A percentile compares a stretch with the other conserved stretches of the same genome.
phyloP scores from a whole-genome alignment of 1,140 invertebrate species.

The Polypedilum pembai region DNA sequence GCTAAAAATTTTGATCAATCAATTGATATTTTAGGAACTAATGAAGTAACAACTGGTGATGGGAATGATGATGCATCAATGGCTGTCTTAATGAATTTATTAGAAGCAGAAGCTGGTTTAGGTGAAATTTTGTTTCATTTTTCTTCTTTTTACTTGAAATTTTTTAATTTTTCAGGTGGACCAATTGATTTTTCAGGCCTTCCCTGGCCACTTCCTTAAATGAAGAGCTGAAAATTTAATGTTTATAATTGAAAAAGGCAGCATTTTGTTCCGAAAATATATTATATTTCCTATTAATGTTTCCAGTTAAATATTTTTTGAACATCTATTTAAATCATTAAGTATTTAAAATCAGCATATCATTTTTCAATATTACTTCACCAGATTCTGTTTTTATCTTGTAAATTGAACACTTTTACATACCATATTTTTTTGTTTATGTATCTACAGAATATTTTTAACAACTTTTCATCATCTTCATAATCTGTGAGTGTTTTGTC shows the following conservation, averaged over 20 bases:
- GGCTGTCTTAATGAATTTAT: slow-evolving; percentile 85
- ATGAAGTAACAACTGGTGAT: slow-evolving; percentile 49
- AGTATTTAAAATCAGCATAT: background rate
- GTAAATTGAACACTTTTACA: slow-evolving; percentile 12
- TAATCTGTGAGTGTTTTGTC: background rate
- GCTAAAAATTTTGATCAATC: background rate
- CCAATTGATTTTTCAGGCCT: slow-evolving; percentile 79
- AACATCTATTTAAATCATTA: slow-evolving; percentile 14
- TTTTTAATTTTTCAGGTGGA: slow-evolving; percentile 43
- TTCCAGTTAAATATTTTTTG: slow-evolving; percentile 8
- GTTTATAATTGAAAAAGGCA: background rate
- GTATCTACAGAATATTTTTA: background rate
- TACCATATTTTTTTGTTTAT: background rate
- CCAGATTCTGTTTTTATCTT: background rate
- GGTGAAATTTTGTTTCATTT: slow-evolving; percentile 33
- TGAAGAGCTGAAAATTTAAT: background rate
- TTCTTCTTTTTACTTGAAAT: background rate
- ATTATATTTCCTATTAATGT: slow-evolving; percentile 6
- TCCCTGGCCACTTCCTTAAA: slow-evolving; percentile 75
- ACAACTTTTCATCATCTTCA: background rate
- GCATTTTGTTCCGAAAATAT: slow-evolving; percentile 13
- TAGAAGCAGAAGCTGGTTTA: slow-evolving; percentile 67
- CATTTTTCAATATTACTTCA: background rate
- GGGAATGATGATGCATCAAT: slow-evolving; percentile 84
- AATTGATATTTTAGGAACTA: slow-evolving; percentile 43